phyloP scores from a whole-genome alignment of 1,140 invertebrate genomes.

The Platyscapa corneri region DNA sequence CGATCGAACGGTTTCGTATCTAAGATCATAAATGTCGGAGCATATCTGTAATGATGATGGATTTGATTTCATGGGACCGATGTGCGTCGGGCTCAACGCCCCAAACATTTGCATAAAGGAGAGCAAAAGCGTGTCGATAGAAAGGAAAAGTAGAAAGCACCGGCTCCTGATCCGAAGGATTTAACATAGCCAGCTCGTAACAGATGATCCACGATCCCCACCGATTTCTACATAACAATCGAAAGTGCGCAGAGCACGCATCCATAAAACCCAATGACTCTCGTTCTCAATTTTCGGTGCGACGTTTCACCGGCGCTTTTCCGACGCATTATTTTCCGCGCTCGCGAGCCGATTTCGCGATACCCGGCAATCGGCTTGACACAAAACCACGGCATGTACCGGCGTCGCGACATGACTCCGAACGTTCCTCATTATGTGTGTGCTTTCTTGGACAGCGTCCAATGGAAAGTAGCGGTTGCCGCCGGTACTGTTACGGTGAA shows the following conservation, averaged over 20 bases:
- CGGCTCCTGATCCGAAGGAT: neutral
- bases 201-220: neutral
- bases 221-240: constrained; percentile 18
- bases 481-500: neutral
- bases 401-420: neutral
- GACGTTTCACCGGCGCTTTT: neutral
- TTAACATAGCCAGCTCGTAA: neutral
- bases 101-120: neutral
- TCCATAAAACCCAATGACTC: neutral
- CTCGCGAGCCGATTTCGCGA: neutral
- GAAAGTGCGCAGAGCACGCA: neutral
- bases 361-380: neutral
- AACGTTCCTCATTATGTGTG: neutral
- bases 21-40: neutral
- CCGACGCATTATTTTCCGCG: neutral
- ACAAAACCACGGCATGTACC: neutral
- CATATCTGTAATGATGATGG: neutral
- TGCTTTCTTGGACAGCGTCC: neutral
- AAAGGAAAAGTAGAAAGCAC: constrained; percentile 41
- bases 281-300: neutral
- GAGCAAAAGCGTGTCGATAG: neutral
- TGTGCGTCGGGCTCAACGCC: neutral
- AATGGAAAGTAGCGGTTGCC: neutral
- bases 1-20: neutral
- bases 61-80: neutral